A percentile compares a stretch with the other conserved stretches of the same genome.
Evolutionary conservation across 2,797 vertebrate genomes (phyloP).

Genomic region (Melanogrammus aeglefinus): DNA sequence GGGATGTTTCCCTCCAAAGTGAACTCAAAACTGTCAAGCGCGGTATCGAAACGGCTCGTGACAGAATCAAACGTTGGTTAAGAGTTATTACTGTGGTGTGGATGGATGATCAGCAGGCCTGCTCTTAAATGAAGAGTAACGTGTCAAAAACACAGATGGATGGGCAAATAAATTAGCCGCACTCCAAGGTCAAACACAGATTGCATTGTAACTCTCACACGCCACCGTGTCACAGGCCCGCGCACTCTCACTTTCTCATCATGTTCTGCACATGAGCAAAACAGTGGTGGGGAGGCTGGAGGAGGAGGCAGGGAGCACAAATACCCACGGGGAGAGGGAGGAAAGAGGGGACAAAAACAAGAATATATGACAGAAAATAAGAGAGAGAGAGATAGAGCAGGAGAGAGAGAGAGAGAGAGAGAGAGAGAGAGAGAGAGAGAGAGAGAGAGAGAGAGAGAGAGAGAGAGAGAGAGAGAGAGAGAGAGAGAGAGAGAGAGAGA

Average conservation of each 20-base stretch:
- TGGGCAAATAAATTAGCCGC: constrained; percentile 95
- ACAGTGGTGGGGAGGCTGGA: constrained; percentile 47
- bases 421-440: background rate
- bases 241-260: constrained; percentile 93
- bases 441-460: background rate
- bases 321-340: constrained; percentile 40
- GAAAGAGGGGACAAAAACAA: constrained; percentile 20
- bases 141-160: constrained; percentile 94
- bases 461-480: background rate
- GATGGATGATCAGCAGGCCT: constrained; percentile 88
- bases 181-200: constrained; percentile 97
- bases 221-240: constrained; percentile 86
- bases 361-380: background rate
- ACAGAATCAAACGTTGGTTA: constrained; percentile 22
- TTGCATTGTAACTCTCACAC: constrained; percentile 96
- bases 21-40: too few species aligned
- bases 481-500: background rate
- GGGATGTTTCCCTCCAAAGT: too few species aligned
- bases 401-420: background rate
- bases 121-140: constrained; percentile 84
- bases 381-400: background rate
- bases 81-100: constrained; percentile 51
- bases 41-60: too few species aligned
- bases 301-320: background rate
- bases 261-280: constrained; percentile 93